These are phyloP conservation scores for Agelaius phoeniceus DNA, from an alignment of 2,113 vertebrate genomes.

Conservation along the genomic window DNA sequence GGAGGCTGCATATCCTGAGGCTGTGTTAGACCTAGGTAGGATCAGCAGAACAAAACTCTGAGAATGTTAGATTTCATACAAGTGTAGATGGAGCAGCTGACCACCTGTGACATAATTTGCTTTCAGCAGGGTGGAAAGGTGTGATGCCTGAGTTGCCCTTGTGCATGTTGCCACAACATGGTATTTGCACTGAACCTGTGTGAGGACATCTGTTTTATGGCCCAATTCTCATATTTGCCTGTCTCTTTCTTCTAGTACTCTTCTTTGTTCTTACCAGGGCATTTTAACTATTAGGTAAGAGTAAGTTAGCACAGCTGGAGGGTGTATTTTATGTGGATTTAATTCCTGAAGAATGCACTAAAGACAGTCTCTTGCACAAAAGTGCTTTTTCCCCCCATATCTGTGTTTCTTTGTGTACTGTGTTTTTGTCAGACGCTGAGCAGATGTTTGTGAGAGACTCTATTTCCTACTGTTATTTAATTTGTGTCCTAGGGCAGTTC, in stretches of 20 bases:
- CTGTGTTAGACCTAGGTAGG: background rate
- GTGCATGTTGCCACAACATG: accelerated
- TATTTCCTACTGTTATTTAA: slow-evolving; percentile 28
- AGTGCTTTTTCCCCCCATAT: background rate
- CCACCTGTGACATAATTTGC: accelerated
- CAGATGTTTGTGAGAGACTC: slow-evolving; percentile 17
- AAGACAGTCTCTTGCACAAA: background rate
- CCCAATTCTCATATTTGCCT: background rate
- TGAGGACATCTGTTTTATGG: background rate
- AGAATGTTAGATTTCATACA: background rate
- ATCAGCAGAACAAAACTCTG: background rate
- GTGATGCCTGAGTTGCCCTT: accelerated
- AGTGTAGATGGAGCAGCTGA: background rate
- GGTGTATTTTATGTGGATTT: slow-evolving; percentile 2
- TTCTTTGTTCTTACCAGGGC: background rate
- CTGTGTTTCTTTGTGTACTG: background rate
- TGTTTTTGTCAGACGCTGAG: background rate
- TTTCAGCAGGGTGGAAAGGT: background rate
- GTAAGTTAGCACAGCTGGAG: slow-evolving; percentile 4
- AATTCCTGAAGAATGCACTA: background rate
- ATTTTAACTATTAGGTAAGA: background rate
- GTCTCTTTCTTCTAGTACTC: background rate
- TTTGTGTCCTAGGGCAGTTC: slow-evolving; percentile 24
- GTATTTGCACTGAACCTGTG: background rate
- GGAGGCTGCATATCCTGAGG: background rate